phyloP scores from a whole-genome alignment of 2,113 vertebrate species.

The Patagioenas fasciata region DNA sequence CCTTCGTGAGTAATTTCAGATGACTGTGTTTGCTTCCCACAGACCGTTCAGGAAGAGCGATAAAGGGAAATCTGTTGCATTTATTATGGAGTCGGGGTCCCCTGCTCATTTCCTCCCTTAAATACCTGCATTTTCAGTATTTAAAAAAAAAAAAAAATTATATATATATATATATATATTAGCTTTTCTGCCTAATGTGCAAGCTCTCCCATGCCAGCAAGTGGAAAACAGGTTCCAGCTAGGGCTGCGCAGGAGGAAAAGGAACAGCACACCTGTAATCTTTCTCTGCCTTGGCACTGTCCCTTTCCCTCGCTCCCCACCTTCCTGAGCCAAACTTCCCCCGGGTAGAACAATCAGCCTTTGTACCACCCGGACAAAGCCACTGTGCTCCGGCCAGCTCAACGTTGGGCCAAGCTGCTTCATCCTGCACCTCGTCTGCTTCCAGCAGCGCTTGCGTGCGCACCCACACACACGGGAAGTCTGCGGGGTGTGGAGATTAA shows the following conservation, averaged over 20 bases:
- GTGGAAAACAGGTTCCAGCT: neutral
- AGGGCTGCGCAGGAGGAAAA: neutral
- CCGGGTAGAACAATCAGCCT: constrained; percentile 38
- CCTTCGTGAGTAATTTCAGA: neutral
- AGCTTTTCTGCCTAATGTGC: neutral
- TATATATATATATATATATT: no score
- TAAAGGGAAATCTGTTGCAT: neutral
- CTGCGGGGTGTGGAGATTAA: neutral
- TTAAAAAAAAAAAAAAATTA: neutral
- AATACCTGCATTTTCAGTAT: neutral
- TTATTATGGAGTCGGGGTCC: neutral
- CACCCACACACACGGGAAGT: neutral
- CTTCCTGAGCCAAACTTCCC: neutral
- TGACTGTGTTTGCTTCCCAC: neutral
- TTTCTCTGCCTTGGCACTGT: accelerated
- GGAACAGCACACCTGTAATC: neutral
- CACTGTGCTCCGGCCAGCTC: neutral
- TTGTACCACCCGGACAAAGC: constrained; percentile 31
- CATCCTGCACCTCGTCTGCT: neutral
- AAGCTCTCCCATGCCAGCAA: neutral
- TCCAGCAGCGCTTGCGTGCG: neutral
- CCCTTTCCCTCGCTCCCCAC: neutral
- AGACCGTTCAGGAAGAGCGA: neutral
- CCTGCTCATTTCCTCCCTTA: neutral
- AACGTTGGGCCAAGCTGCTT: neutral